Evolutionary conservation across 2,797 vertebrate genomes (phyloP).

Genomic region (Pteronotus mesoamericanus): DNA sequence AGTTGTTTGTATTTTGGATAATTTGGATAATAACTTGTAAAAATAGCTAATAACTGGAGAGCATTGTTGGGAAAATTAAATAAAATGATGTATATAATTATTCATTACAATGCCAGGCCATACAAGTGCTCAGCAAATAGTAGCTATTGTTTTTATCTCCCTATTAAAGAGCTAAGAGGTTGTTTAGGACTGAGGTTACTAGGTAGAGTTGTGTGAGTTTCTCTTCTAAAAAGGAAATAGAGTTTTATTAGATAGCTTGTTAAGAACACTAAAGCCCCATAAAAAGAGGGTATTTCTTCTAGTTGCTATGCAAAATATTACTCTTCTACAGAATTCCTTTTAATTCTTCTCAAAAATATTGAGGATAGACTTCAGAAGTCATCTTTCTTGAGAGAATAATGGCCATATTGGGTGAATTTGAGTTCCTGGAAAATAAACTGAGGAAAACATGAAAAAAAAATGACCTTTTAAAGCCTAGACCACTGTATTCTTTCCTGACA

Average conservation of each 20-base stretch:
- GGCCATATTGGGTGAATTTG: neutral
- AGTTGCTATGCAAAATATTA: neutral
- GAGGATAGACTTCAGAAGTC: neutral
- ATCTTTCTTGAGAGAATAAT: neutral
- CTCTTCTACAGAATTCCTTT: neutral
- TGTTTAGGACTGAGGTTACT: neutral
- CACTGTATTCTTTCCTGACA: neutral
- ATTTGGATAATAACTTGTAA: conserved; percentile 33
- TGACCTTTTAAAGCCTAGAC: neutral
- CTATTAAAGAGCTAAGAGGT: neutral
- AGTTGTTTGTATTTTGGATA: neutral
- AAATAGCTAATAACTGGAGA: neutral
- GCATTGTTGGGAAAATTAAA: neutral
- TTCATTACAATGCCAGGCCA: neutral
- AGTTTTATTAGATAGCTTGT: conserved; percentile 14
- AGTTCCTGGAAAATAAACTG: neutral
- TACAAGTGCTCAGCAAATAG: neutral
- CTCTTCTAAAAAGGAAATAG: conserved; percentile 34
- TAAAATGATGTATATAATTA: neutral
- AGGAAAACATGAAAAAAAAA: neutral
- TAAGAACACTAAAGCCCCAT: neutral
- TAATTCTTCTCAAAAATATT: conserved; percentile 31
- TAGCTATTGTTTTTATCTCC: neutral
- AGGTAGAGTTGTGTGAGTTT: neutral
- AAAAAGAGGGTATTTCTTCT: neutral